These are phyloP conservation scores for Borostomias antarcticus DNA, from an alignment of 2,797 vertebrate genomes.

Conservation along the genomic window DNA sequence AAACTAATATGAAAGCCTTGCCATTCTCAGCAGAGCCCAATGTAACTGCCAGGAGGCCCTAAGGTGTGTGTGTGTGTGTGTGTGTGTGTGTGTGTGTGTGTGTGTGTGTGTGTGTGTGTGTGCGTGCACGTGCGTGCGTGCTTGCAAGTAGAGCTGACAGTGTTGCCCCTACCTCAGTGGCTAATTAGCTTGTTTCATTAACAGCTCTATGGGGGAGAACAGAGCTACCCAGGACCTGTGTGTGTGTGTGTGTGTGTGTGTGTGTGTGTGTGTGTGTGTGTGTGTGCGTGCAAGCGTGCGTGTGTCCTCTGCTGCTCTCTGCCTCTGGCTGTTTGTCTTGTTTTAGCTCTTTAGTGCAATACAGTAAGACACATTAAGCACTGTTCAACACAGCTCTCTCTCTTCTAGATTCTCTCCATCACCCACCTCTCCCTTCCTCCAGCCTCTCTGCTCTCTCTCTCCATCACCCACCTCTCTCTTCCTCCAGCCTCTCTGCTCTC, in stretches of 20 bases:
- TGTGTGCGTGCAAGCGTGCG: conserved; percentile 6
- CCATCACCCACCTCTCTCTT: neutral
- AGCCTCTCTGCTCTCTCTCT: neutral
- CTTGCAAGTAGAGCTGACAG: conserved; percentile 25
- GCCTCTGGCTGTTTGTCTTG: conserved; percentile 2
- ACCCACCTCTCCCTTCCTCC: too few species aligned
- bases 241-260: conserved; percentile 2
- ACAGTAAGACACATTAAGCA: conserved; percentile 52
- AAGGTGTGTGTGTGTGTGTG: too few species aligned
- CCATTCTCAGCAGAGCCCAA: too few species aligned
- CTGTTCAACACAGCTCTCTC: conserved; percentile 7
- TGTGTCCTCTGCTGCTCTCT: conserved; percentile 13
- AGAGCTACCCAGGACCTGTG: neutral
- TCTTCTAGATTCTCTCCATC: too few species aligned
- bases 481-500: neutral
- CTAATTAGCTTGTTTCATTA: too few species aligned
- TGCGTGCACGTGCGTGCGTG: neutral
- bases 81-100: neutral
- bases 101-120: conserved; percentile 3
- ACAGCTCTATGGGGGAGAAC: too few species aligned
- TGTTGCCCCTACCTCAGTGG: neutral
- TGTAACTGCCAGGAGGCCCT: too few species aligned
- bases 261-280: conserved; percentile 2
- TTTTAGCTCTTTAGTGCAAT: conserved; percentile 23
- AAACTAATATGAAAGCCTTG: too few species aligned